A percentile compares a stretch with the other conserved stretches of the same genome.
Evolutionary conservation across 2,797 vertebrate species (phyloP).

Genomic region (Tapera naevia): DNA sequence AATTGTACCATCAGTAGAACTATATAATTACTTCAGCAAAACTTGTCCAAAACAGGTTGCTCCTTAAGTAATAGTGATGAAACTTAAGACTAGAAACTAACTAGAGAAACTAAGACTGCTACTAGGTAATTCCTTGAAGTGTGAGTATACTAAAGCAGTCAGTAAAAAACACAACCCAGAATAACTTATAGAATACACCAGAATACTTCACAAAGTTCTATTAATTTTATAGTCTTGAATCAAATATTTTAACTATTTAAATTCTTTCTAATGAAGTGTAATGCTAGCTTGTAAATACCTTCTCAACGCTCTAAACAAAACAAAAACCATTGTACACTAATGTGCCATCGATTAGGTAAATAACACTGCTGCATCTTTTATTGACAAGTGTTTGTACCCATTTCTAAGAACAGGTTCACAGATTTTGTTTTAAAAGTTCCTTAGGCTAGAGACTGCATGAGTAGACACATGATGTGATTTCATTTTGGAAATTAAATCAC

Average conservation of each 20-base stretch:
- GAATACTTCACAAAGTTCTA: no score
- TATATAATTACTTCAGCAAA: no score
- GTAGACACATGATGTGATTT: background rate
- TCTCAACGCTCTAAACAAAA: background rate
- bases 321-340: background rate
- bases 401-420: background rate
- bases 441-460: background rate
- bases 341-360: background rate
- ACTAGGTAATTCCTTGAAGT: no score
- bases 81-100: no score
- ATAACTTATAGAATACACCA: no score
- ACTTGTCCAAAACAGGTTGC: no score
- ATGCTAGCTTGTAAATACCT: background rate
- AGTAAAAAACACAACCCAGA: no score
- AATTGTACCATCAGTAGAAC: no score
- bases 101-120: no score
- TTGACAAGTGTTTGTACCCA: background rate
- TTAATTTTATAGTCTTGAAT: no score
- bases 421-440: background rate
- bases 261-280: background rate
- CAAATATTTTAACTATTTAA: background rate
- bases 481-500: background rate
- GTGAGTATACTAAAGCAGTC: no score
- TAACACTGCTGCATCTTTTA: background rate
- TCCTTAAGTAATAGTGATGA: no score